A percentile compares a stretch with the other conserved stretches of the same genome.
phyloP scores from a whole-genome alignment of 2,888 invertebrate genomes.

The Papilio protenor region DNA sequence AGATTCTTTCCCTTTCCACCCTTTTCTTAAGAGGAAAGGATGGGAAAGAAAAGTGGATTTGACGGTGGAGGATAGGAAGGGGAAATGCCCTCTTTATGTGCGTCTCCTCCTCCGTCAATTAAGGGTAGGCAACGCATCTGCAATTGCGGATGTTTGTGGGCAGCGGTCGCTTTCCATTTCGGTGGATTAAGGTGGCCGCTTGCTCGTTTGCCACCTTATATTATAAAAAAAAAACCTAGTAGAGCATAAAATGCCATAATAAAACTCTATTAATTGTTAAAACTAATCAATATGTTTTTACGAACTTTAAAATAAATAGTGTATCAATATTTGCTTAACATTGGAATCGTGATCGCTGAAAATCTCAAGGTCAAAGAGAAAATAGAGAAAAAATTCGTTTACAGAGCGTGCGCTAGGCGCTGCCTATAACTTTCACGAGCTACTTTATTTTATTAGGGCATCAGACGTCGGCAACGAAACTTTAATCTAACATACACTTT shows the following conservation, averaged over 20 bases:
- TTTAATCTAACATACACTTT: constrained; percentile 37
- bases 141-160: too few relatives aligned
- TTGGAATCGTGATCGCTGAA: background rate
- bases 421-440: constrained; percentile 39
- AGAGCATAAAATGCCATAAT: background rate
- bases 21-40: too few relatives aligned
- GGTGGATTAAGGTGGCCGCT: too few relatives aligned
- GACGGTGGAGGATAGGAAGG: too few relatives aligned
- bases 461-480: constrained; percentile 37
- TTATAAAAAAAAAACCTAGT: too few relatives aligned
- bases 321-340: constrained; percentile 19
- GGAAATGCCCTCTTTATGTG: too few relatives aligned
- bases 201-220: too few relatives aligned
- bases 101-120: too few relatives aligned
- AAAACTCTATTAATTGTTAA: background rate
- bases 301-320: background rate
- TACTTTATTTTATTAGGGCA: constrained; percentile 41
- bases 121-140: too few relatives aligned
- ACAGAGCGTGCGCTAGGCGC: constrained; percentile 25
- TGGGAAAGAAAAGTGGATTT: too few relatives aligned
- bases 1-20: too few relatives aligned
- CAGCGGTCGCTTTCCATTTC: too few relatives aligned
- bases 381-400: constrained; percentile 20
- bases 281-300: background rate
- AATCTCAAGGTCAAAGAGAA: constrained; percentile 29